Conservation (phyloP, 2,888 invertebrate genomes). For the Yponomeuta sedellus region DNA sequence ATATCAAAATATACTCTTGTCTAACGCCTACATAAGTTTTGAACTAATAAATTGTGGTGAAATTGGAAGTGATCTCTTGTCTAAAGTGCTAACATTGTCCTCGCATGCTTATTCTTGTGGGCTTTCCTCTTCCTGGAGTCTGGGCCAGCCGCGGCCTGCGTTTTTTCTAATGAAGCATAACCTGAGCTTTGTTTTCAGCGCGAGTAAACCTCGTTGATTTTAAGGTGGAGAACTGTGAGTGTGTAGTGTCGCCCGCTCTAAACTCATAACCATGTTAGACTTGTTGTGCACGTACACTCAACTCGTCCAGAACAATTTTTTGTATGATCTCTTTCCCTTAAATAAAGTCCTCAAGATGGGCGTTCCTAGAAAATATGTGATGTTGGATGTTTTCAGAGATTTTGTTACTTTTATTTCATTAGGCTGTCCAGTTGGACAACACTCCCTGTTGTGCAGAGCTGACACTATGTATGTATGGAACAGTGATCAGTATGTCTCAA, state of each 20-base stretch:
- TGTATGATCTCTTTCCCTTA: slow-evolving; percentile 19
- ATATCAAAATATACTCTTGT: slow-evolving; percentile 21
- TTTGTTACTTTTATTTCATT: not conserved
- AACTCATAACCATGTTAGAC: slow-evolving; percentile 51
- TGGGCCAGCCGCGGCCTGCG: not conserved
- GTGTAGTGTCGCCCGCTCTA: slow-evolving; percentile 63
- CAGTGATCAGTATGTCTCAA: not conserved
- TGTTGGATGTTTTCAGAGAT: not conserved
- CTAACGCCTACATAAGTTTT: not conserved
- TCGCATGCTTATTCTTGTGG: slow-evolving; percentile 8
- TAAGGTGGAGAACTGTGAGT: slow-evolving; percentile 78
- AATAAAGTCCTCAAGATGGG: not conserved
- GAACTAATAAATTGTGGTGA: slow-evolving; percentile 2
- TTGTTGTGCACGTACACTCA: slow-evolving; percentile 57
- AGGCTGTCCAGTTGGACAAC: not conserved
- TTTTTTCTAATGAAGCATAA: slow-evolving; percentile 43
- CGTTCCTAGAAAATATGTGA: not conserved
- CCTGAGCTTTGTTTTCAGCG: slow-evolving; percentile 74
- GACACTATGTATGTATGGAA: not conserved
- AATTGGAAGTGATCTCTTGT: not conserved
- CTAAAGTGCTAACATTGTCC: slow-evolving; percentile 14
- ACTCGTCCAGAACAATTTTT: slow-evolving; percentile 54
- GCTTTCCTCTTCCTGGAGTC: not conserved
- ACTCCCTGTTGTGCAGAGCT: not conserved
- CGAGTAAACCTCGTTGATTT: slow-evolving; percentile 78